Conservation (phyloP, 2,888 invertebrate genomes). For the Nomada hirtipes region DNA sequence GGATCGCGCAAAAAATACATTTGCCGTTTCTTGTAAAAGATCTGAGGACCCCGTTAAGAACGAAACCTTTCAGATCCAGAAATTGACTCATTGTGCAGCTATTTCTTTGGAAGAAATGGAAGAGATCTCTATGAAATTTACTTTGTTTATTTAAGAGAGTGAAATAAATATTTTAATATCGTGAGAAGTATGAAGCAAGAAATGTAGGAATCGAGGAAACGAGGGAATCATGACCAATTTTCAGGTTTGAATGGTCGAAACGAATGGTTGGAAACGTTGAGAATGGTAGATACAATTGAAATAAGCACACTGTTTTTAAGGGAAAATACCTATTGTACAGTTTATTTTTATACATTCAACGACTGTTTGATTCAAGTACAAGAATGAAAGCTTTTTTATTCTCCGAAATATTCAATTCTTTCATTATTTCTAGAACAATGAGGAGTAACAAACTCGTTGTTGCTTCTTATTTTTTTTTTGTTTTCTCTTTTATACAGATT, state of each 20-base stretch:
- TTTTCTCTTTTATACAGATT: conserved; percentile 15
- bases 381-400: conserved; percentile 48
- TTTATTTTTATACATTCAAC: conserved; percentile 68
- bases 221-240: neutral
- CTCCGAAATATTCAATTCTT: conserved; percentile 28
- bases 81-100: neutral
- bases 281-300: neutral
- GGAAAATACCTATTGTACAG: conserved; percentile 70
- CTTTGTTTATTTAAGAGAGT: no score
- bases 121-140: neutral
- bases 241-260: neutral
- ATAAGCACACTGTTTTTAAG: conserved; percentile 42
- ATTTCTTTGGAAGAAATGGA: neutral
- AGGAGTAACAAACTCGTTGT: conserved; percentile 28
- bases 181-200: no score
- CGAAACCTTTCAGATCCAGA: neutral
- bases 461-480: no score
- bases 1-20: no score
- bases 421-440: conserved; percentile 34
- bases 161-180: no score
- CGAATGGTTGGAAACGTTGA: no score
- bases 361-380: conserved; percentile 50
- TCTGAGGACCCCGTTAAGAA: neutral
- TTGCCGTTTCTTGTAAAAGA: neutral
- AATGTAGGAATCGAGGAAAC: neutral